Evolutionary conservation across 2,797 vertebrate species (phyloP).

Genomic region (Trichosurus vulpecula): DNA sequence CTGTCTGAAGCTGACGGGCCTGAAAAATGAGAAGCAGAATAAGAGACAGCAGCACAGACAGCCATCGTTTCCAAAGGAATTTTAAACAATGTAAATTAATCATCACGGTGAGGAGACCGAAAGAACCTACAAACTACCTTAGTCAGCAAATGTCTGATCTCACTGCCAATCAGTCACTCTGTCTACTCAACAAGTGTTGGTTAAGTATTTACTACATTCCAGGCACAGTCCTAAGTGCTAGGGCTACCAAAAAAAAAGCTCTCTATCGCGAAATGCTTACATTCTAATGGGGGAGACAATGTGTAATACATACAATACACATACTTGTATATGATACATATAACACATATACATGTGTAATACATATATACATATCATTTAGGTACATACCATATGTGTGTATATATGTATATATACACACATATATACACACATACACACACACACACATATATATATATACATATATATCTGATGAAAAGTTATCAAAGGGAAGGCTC

Average conservation of each 20-base stretch:
- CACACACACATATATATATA: too few species aligned
- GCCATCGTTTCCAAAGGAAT: not conserved
- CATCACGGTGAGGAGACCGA: not conserved
- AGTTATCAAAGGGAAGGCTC: not conserved
- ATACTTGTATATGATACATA: not conserved
- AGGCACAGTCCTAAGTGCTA: not conserved
- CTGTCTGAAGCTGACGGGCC: not conserved
- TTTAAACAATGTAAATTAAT: not conserved
- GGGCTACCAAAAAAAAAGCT: not conserved
- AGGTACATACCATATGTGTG: not conserved
- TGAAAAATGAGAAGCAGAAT: not conserved
- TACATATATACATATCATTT: not conserved
- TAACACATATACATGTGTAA: not conserved
- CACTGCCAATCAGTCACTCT: not conserved
- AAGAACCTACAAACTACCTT: not conserved
- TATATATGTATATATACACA: not conserved
- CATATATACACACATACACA: too few species aligned
- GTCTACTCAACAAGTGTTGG: not conserved
- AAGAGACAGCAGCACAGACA: not conserved
- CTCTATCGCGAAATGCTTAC: not conserved
- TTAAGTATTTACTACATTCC: not conserved
- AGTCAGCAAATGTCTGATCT: not conserved
- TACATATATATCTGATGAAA: not conserved
- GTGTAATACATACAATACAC: not conserved
- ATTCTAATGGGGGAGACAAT: not conserved